Percentiles rank a stretch among this genome's conserved stretches.
Conservation (phyloP, 2,888 invertebrate species). For the Acleris emargana region DNA sequence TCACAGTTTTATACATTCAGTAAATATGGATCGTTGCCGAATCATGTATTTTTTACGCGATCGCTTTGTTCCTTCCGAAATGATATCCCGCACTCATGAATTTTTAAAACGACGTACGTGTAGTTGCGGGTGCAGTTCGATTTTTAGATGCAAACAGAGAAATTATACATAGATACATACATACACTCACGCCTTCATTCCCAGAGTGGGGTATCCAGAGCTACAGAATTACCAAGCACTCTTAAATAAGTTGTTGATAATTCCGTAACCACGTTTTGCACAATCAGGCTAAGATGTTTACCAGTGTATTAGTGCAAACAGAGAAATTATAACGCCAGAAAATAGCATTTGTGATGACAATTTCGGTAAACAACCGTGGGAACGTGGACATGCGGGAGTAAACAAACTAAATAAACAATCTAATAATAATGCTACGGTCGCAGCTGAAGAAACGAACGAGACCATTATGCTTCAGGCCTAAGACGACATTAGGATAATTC, state of each 20-base stretch:
- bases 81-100: constrained; percentile 30
- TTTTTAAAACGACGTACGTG: constrained; percentile 31
- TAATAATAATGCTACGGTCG: background rate
- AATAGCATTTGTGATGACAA: constrained; percentile 14
- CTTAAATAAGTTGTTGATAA: too few relatives aligned
- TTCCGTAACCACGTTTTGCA: too few relatives aligned
- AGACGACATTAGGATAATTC: background rate
- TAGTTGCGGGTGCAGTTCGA: constrained; percentile 23
- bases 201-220: too few relatives aligned
- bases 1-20: constrained; percentile 15
- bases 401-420: constrained; percentile 17
- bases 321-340: constrained; percentile 12
- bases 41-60: constrained; percentile 32
- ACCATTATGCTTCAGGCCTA: background rate
- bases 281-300: too few relatives aligned
- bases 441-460: background rate
- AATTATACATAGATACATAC: too few relatives aligned
- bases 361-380: constrained; percentile 12
- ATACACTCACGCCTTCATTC: too few relatives aligned
- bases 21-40: constrained; percentile 27
- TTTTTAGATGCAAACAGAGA: constrained; percentile 16
- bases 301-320: too few relatives aligned
- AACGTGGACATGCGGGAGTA: background rate
- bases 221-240: too few relatives aligned
- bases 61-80: constrained; percentile 32